Evolutionary conservation across 2,888 invertebrate genomes (phyloP), one percentile per base, ranked within the genome.

Genomic region (Lasius fuliginosus): DNA sequence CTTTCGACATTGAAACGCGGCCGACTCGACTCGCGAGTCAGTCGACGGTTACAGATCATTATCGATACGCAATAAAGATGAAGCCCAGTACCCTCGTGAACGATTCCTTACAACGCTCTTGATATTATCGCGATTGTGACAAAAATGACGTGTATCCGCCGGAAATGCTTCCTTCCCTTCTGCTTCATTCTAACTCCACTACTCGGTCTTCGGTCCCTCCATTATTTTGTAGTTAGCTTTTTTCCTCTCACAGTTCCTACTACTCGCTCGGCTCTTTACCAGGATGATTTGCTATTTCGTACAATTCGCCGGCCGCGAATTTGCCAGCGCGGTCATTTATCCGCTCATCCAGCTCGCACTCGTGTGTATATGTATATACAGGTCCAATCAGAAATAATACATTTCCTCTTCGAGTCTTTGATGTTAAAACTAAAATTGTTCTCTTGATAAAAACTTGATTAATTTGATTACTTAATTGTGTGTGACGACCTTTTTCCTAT

Each of bases 81-180:
- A 83, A 65, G 73, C 67, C 82, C 49, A 53, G 77, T 85, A 85
- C 90, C 86, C 88, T 89, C 86, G 86, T 53, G 58, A 77, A 79
- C 84, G 87, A 88, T 92, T 91, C 91, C 92, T 92, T 92, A 92
- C 93, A 92, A 92, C 88, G 91, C 90, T 76, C 87, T 92, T 93
- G 93, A 94, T 94, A 93, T 93, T 92, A 91, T 92, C 92, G 92
- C 94, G 94, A 94, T 94, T 94, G 94, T 94, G 94, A 95, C 95
- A 94, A 95, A 94, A 95, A 95, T 95, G 93, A 94, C 92, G 93
- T 90, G 93, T 94, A 94, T 95, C 95, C 95, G 94, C 92, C 95
- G 95, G 95, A 95, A 94, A 92, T 91, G 89, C 87, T 92, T 92
- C 91, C 91, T 91, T 87, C 87, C 81, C 77, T 86, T 82, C 88